Evolutionary conservation across 2,888 invertebrate genomes (phyloP), one percentile per base, ranked within the genome.

Genomic region (Callyntrura sp.): DNA sequence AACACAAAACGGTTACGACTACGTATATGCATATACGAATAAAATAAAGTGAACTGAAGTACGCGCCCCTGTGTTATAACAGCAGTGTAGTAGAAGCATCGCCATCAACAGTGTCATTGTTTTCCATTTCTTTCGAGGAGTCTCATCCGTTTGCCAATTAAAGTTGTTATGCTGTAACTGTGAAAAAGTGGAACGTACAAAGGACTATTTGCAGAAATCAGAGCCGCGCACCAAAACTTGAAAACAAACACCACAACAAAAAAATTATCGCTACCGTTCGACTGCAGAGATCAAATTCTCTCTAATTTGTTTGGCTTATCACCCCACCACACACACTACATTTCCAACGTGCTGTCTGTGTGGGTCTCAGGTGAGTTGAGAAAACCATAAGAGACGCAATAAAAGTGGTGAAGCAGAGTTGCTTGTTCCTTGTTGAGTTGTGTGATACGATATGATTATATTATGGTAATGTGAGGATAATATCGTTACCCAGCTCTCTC

Each of bases 401-500:
- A 79, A 81, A 57, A 79, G 81, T 81, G 60, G 25, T 48, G 14
- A 76, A 76, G 23, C 73, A 14, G 48, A 25, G 76, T 76, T 76
- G 45, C 28, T 23, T 45, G 28, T n/a, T 57, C n/a, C 9, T 79
- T 51, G 76, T 45, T 25, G 35, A 48, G 73, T n/a, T n/a, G 55
- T 79, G 55, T 57, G 57, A 73, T 79, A 55, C 48, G 73, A 45
- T 45, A 73, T 79, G 79, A 81, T 81, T 62, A 81, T 62, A 81
- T 81, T 81, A 81, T 81, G 81, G 81, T 81, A 81, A 81, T 81
- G 23, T 81, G 81, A 81, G 45, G 23, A 23, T 45, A 81, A 43
- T 76, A 25, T 51, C 51, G 28, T 48, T 55, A 11, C 23, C 43
- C 60, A 60, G 43, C 14, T 62, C 20, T 60, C 20, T 43, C 57